phyloP scores from a whole-genome alignment of 2,113 vertebrate species.

The Mesocricetus auratus region DNA sequence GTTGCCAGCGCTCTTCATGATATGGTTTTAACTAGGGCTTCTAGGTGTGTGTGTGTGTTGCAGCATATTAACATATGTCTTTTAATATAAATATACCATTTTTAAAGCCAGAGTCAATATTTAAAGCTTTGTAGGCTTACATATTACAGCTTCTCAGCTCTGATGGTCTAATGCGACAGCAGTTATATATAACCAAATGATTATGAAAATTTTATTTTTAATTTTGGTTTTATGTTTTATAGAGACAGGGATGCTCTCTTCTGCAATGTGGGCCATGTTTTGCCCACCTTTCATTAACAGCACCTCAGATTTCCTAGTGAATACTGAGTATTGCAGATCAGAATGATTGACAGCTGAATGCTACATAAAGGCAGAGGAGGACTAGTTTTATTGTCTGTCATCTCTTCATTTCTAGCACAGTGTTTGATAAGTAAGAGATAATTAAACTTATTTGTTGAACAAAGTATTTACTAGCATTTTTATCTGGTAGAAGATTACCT shows the following conservation, averaged over 20 bases:
- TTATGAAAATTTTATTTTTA: background rate
- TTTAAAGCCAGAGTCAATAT: conserved; percentile 43
- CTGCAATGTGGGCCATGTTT: background rate
- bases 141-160: background rate
- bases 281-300: background rate
- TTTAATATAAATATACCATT: background rate
- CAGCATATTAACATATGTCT: background rate
- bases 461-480: background rate
- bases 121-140: background rate
- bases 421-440: background rate
- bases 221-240: background rate
- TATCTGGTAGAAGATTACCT: background rate
- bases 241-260: background rate
- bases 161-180: background rate
- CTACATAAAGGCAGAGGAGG: background rate
- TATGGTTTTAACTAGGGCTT: conserved; percentile 6
- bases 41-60: background rate
- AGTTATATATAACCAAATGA: background rate
- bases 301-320: background rate
- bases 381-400: background rate
- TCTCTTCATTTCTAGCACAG: background rate
- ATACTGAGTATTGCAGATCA: background rate
- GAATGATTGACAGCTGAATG: background rate
- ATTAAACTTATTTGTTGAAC: background rate
- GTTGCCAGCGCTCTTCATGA: background rate